Evolutionary conservation across 1,140 invertebrate genomes (phyloP), one percentile per base, ranked within the genome.

Genomic region (Drosophila dunni): DNA sequence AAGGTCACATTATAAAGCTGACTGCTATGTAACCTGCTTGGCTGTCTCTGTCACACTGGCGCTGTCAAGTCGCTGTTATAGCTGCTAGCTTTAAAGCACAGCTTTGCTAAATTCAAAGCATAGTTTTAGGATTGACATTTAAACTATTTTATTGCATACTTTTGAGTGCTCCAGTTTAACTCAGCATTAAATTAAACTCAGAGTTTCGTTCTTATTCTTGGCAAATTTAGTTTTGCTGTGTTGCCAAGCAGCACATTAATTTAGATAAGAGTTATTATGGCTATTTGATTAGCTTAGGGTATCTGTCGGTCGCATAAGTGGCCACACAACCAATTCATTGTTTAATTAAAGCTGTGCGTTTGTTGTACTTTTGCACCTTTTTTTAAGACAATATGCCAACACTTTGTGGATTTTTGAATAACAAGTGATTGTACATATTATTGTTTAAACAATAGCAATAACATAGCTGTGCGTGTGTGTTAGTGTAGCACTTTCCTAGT

Each of bases 371-470:
- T 67, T 9, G 36, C 58, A 75, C 66, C 58, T 69, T 56, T 51
- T 45, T 67, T 20, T 24, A 33, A 70, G 45, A 75, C 33, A 56
- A 69, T 36, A 36, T 29, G 60, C 29, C n/a, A 40, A 9, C 40
- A 54, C 33, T 67, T 72, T 51, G n/a, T 20, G 38, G 20, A 29
- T 17, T 3, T 36, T 64, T 63, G 56, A 61, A 68, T 73, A 61
- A 62, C 44, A 62, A 42, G 40, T 48, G 65, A 61, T 61, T 74
- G 64, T 74, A 68, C 58, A 62, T 54, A 64, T 65, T 44, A 24
- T 42, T 58, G 40, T 58, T 58, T 46, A 45, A 61, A 69, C 34
- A 64, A 56, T 20, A 63, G 53, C 48, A 69, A 44, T 11, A 48
- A 42, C 69, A 60, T 17, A 63, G 53, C 61, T 38, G 13, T 38